Evolutionary conservation across 2,888 invertebrate genomes (phyloP).

Genomic region (Agrilus cyanescens): DNA sequence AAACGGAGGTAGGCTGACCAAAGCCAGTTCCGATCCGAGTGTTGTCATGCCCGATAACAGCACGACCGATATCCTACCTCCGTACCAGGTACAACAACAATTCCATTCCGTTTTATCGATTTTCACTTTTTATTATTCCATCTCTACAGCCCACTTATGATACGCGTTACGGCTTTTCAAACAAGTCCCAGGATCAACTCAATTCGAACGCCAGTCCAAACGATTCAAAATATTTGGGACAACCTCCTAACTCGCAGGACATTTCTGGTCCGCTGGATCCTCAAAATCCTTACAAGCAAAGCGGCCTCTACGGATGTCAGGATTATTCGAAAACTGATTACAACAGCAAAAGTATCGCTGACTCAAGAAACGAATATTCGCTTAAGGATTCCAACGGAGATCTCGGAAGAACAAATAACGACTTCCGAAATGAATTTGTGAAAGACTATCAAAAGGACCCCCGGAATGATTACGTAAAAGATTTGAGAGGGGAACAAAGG

Average conservation of each 20-base stretch:
- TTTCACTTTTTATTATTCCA: not conserved
- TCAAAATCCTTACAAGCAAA: conserved; percentile 23
- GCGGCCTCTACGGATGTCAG: conserved; percentile 16
- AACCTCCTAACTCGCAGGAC: conserved; percentile 23
- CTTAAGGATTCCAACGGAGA: conserved; percentile 14
- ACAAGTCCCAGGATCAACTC: conserved; percentile 21
- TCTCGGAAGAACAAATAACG: not conserved
- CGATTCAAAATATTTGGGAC: conserved; percentile 28
- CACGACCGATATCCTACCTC: conserved; percentile 65
- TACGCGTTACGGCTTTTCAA: conserved; percentile 31
- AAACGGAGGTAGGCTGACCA: conserved; percentile 41
- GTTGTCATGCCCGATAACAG: conserved; percentile 85
- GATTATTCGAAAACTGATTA: conserved; percentile 20
- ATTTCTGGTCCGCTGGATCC: conserved; percentile 23
- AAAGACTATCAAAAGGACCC: conserved; percentile 1
- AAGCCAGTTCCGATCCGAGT: conserved; percentile 89
- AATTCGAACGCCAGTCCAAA: conserved; percentile 21
- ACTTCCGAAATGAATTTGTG: no score
- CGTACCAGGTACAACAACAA: conserved; percentile 60
- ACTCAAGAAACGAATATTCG: conserved; percentile 5
- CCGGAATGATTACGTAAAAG: conserved; percentile 4
- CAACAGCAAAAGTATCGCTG: conserved; percentile 15
- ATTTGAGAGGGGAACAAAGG: not conserved
- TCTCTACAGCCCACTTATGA: conserved; percentile 32
- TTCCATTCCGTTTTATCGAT: not conserved